phyloP scores from a whole-genome alignment of 2,888 invertebrate genomes.

The Erebia ligea region DNA sequence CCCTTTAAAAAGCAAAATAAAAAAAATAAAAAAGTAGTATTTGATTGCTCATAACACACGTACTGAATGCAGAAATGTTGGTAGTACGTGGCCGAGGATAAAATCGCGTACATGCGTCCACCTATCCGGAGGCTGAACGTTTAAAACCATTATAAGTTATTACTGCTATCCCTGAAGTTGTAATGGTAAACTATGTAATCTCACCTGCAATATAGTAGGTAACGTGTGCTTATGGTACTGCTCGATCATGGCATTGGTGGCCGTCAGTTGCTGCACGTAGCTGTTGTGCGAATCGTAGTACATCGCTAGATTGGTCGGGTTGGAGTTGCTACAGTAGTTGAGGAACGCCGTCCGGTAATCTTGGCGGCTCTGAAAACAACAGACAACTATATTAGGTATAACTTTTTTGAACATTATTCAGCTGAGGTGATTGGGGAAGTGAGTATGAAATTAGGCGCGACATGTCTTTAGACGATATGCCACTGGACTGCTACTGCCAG shows the following conservation, averaged over 20 bases:
- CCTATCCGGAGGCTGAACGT: too few relatives aligned
- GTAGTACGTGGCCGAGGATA: too few relatives aligned
- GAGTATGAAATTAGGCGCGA: too few relatives aligned
- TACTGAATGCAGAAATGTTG: too few relatives aligned
- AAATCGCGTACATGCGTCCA: too few relatives aligned
- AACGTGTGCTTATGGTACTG: constrained; percentile 93
- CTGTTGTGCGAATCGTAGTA: constrained; percentile 97
- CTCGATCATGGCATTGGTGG: constrained; percentile 96
- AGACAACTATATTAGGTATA: not conserved
- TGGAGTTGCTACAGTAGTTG: constrained; percentile 89
- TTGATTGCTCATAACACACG: too few relatives aligned
- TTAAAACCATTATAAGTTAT: too few relatives aligned
- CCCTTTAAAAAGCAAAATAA: too few relatives aligned
- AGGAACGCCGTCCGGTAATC: constrained; percentile 94
- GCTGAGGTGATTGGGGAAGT: too few relatives aligned
- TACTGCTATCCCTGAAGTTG: not conserved
- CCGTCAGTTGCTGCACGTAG: constrained; percentile 95
- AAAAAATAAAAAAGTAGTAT: too few relatives aligned
- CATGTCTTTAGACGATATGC: too few relatives aligned
- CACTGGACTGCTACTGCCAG: not conserved
- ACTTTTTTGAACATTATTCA: not conserved
- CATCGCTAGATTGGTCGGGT: constrained; percentile 86
- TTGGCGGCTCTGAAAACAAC: constrained; percentile 88
- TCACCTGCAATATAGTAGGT: constrained; percentile 92
- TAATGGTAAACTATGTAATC: constrained; percentile 12